Percentiles rank a stretch among this genome's conserved stretches.
Evolutionary conservation across 2,888 invertebrate species (phyloP).

Genomic region (Petrolisthes manimaculis): DNA sequence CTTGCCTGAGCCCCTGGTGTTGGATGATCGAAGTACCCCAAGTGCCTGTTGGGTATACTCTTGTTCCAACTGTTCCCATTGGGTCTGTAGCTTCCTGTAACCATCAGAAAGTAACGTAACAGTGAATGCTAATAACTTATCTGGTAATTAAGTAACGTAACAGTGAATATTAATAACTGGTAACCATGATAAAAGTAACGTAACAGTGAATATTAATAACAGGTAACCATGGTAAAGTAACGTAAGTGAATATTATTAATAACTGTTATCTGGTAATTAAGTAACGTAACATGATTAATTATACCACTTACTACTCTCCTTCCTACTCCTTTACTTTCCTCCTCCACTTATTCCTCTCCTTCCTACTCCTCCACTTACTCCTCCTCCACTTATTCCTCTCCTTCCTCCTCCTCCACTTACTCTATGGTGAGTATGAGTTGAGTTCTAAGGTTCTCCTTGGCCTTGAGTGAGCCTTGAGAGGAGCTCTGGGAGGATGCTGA

Average conservation of each 20-base stretch:
- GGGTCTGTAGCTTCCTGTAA: constrained; percentile 59
- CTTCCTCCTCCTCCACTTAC: constrained; percentile 49
- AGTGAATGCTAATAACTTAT: too few relatives aligned
- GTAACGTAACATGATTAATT: too few relatives aligned
- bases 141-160: too few relatives aligned
- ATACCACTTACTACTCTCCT: background rate
- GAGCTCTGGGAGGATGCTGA: constrained; percentile 72
- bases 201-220: too few relatives aligned
- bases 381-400: too few relatives aligned
- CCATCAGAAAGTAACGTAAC: background rate
- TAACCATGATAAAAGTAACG: too few relatives aligned
- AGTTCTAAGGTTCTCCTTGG: constrained; percentile 59
- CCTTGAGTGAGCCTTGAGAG: constrained; percentile 59
- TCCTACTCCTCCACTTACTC: background rate
- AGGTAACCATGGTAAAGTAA: too few relatives aligned
- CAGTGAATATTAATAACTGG: too few relatives aligned
- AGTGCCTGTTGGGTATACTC: constrained; percentile 63
- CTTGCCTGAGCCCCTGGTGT: constrained; percentile 59
- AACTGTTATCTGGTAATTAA: too few relatives aligned
- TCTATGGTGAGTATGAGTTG: constrained; percentile 58
- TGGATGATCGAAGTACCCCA: constrained; percentile 51
- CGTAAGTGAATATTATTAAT: too few relatives aligned
- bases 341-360: background rate
- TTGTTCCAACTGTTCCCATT: constrained; percentile 60
- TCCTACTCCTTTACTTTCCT: background rate